Conservation (phyloP, 2,888 invertebrate genomes). For the Tricholauxania praeusta region DNA sequence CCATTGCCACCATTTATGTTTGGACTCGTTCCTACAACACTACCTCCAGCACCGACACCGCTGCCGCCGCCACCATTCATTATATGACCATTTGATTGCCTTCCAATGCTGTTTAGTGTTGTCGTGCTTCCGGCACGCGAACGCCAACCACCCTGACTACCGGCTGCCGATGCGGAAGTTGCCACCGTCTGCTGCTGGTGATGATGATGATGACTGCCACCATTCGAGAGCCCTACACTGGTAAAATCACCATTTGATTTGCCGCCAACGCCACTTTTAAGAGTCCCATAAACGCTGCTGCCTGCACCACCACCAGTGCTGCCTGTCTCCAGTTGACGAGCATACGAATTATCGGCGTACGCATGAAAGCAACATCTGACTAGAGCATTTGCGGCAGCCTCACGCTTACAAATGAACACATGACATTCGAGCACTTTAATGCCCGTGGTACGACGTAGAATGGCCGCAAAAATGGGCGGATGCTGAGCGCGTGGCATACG, state of each 20-base stretch:
- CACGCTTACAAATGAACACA: conserved; percentile 96
- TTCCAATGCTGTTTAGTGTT: conserved; percentile 72
- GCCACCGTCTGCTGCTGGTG: conserved; percentile 39
- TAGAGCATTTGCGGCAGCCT: conserved; percentile 96
- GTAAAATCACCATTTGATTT: conserved; percentile 66
- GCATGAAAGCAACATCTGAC: conserved; percentile 98
- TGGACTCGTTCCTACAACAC: conserved; percentile 48
- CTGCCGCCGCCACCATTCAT: conserved; percentile 53
- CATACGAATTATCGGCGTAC: conserved; percentile 95
- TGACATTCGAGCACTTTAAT: conserved; percentile 99
- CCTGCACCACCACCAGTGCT: conserved; percentile 67
- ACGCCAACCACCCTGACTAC: conserved; percentile 69
- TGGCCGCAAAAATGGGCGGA: conserved; percentile 97
- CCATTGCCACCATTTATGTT: conserved; percentile 48
- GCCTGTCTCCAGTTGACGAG: conserved; percentile 81
- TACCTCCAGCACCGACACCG: conserved; percentile 32
- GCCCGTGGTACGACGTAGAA: conserved; percentile 93
- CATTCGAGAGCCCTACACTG: conserved; percentile 58
- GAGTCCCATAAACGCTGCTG: conserved; percentile 71
- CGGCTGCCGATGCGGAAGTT: conserved; percentile 47
- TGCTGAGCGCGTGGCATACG: conserved; percentile 92
- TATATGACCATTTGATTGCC: conserved; percentile 65
- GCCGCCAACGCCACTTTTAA: conserved; percentile 66
- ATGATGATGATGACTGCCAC: conserved; percentile 55
- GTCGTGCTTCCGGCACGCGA: conserved; percentile 73